Conservation (phyloP, 2,797 vertebrate genomes). For the Mormyrus proboscirostris region DNA sequence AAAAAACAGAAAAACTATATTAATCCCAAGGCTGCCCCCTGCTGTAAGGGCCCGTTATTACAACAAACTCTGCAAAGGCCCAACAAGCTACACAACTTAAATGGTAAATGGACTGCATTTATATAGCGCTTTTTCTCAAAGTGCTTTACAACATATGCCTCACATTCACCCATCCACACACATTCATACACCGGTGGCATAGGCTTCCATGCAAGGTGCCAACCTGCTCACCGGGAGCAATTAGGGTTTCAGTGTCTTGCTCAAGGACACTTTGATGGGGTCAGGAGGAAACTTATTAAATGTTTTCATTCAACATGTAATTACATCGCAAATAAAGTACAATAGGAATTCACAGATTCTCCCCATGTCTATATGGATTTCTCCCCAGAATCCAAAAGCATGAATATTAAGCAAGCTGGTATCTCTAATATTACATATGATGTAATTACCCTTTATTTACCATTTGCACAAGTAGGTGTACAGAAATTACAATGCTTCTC, state of each 20-base stretch:
- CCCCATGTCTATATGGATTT: not conserved
- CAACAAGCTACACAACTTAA: not conserved
- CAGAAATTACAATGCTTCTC: not conserved
- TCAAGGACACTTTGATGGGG: no score
- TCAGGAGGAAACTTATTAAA: not conserved
- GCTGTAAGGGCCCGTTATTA: not conserved
- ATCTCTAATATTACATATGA: not conserved
- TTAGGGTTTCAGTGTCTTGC: no score
- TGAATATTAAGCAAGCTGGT: not conserved
- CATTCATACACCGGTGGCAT: no score
- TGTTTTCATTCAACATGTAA: not conserved
- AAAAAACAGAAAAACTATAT: not conserved
- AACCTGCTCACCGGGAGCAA: no score
- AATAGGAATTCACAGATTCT: not conserved
- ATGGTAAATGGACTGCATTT: no score
- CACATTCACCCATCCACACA: no score
- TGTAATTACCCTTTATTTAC: not conserved
- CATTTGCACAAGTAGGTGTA: not conserved
- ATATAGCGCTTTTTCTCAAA: no score
- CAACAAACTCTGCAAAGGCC: not conserved
- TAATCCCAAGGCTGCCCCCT: constrained; percentile 2
- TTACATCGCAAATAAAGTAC: not conserved
- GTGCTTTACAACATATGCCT: no score
- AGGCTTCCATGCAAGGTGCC: no score
- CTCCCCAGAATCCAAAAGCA: not conserved